Percentiles rank a stretch among this genome's conserved stretches.
phyloP scores from a whole-genome alignment of 2,113 vertebrate genomes.

The Euleptes europaea region DNA sequence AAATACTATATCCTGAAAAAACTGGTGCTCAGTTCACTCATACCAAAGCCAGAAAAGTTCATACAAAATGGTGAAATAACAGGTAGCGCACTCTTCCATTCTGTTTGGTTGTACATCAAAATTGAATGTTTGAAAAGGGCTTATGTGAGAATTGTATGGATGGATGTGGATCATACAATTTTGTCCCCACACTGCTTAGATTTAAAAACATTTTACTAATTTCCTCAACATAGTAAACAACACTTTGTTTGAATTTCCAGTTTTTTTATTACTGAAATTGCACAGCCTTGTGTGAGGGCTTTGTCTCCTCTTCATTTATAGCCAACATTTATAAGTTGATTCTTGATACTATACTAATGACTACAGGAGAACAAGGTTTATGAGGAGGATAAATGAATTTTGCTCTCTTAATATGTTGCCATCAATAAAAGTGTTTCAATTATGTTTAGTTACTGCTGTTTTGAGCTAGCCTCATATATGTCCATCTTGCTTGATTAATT shows the following conservation, averaged over 20 bases:
- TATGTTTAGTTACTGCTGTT: constrained; percentile 31
- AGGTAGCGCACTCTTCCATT: too few species aligned
- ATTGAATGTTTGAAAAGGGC: too few species aligned
- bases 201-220: constrained; percentile 52
- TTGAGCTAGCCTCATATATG: neutral
- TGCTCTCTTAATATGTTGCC: constrained; percentile 32
- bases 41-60: too few species aligned
- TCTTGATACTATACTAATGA: constrained; percentile 37
- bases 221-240: constrained; percentile 50
- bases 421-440: constrained; percentile 41
- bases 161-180: neutral
- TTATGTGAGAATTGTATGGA: neutral
- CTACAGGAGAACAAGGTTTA: constrained; percentile 22
- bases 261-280: constrained; percentile 62
- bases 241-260: constrained; percentile 39
- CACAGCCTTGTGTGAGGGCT: constrained; percentile 24
- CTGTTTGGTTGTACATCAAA: too few species aligned
- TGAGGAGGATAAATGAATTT: constrained; percentile 43
- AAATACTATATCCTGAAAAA: too few species aligned
- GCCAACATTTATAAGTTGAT: constrained; percentile 54
- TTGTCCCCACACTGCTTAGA: constrained; percentile 3
- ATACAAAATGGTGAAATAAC: too few species aligned
- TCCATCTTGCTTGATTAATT: constrained; percentile 42
- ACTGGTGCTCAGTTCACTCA: too few species aligned
- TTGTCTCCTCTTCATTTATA: constrained; percentile 38